These are phyloP conservation scores for Litoditis marina DNA, from an alignment of 2,888 invertebrate species.

Conservation along the genomic window DNA sequence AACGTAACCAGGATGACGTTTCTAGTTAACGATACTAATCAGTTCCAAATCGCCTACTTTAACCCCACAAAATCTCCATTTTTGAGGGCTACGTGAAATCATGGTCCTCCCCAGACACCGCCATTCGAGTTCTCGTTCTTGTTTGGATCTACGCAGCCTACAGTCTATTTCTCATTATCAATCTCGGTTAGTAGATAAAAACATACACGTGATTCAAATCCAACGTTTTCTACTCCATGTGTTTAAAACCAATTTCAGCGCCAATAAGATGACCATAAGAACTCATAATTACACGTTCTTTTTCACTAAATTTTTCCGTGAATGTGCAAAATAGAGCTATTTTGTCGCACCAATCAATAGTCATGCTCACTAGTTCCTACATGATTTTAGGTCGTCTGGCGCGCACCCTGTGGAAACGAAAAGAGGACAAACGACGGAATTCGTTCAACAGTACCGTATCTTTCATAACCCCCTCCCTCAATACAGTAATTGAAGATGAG, in stretches of 20 bases:
- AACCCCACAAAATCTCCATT: not conserved
- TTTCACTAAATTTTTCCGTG: too few species aligned
- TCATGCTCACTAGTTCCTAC: too few species aligned
- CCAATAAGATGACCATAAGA: too few species aligned
- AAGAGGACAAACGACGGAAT: conserved; percentile 3
- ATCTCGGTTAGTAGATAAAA: conserved; percentile 15
- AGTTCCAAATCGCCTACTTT: not conserved
- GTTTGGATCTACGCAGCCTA: conserved; percentile 25
- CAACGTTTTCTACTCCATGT: too few species aligned
- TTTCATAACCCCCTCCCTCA: not conserved
- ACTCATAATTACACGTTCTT: too few species aligned
- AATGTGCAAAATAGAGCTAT: too few species aligned
- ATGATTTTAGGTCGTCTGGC: conserved; percentile 28
- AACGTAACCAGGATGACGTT: too few species aligned
- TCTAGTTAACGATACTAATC: too few species aligned
- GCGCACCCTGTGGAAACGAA: conserved; percentile 19
- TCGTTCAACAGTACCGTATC: not conserved
- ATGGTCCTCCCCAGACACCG: conserved; percentile 19
- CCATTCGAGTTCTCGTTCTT: conserved; percentile 20
- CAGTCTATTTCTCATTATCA: conserved; percentile 18
- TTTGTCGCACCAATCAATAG: too few species aligned
- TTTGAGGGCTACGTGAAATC: conserved; percentile 25
- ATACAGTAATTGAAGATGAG: not conserved
- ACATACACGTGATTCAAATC: not conserved
- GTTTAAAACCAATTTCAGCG: too few species aligned